Evolutionary conservation across 2,797 vertebrate species (phyloP), one percentile per base, ranked within the genome.

Genomic region (Nasua narica): DNA sequence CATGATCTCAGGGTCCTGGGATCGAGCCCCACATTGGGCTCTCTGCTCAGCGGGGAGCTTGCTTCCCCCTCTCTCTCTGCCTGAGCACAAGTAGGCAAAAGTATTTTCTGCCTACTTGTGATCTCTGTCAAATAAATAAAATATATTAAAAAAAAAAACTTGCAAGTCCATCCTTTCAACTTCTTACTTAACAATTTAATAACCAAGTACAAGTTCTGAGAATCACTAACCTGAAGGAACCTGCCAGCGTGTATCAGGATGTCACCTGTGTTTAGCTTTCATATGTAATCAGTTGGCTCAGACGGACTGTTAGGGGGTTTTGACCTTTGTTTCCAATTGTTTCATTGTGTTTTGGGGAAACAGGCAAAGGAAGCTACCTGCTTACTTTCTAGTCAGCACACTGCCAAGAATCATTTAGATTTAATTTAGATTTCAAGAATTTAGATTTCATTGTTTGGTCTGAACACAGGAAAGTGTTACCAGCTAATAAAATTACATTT

Each of bases 171-270:
- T 50, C 50, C 50, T 94, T 29, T 29, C 35, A 37, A 19, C 4
- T 46, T 23, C 6, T 32, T 35, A 9, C 2, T 62, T 65, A 23
- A 60, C 12, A 16, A 48, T 40, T 8, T 62, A 7, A 43, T 40
- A n/a, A 50, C 12, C 19, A 0, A 0, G 12, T 10, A 35, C 3
- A 50, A 56, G 4, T 19, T 5, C 48, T 2, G 14, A 77, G 87
- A 40, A 15, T 21, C 29, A 43, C 27, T 14, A 21, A 8, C 7
- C 13, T 1, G 4, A 77, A 35, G 25, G 10, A 40, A 32, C 16
- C 43, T 37, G 13, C 19, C 21, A n/a, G 7, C 13, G 69, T 29
- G 1, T 14, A 9, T 74, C 0, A 0, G 0, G 10, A 32, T 32
- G 43, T 12, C 50, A 48, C 40, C 37, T 32, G 54, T 3, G 48